phyloP scores from a whole-genome alignment of 2,888 invertebrate genomes.

The Hololepta plana region DNA sequence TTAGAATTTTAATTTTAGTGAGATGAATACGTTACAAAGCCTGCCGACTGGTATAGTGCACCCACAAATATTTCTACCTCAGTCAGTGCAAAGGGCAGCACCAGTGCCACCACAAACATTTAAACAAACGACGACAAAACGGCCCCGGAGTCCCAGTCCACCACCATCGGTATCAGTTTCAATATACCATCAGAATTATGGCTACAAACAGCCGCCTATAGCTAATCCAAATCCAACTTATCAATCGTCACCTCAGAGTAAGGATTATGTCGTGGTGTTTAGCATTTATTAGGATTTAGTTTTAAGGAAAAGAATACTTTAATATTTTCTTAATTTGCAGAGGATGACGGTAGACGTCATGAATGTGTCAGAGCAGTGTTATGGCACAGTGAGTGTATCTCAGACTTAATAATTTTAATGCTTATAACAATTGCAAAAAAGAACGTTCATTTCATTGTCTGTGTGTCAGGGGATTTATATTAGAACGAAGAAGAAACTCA shows the following conservation, averaged over 20 bases:
- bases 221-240: slow-evolving; percentile 35
- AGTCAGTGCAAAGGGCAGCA: slow-evolving; percentile 17
- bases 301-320: no score
- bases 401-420: no score
- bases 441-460: neutral
- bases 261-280: no score
- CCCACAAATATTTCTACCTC: slow-evolving; percentile 50
- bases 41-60: slow-evolving; percentile 34
- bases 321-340: slow-evolving; percentile 26
- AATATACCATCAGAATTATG: slow-evolving; percentile 34
- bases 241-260: slow-evolving; percentile 38
- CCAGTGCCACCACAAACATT: slow-evolving; percentile 21
- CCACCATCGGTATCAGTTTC: slow-evolving; percentile 32
- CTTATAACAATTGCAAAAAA: no score
- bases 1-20: no score
- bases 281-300: no score
- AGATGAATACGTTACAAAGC: slow-evolving; percentile 41
- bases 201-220: slow-evolving; percentile 31
- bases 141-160: slow-evolving; percentile 52
- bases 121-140: slow-evolving; percentile 38
- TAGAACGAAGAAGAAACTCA: no score
- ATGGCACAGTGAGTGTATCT: slow-evolving; percentile 73
- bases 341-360: slow-evolving; percentile 63
- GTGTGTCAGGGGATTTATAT: neutral
- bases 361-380: slow-evolving; percentile 65